phyloP scores from a whole-genome alignment of 2,113 vertebrate genomes.

The Sylvia atricapilla region DNA sequence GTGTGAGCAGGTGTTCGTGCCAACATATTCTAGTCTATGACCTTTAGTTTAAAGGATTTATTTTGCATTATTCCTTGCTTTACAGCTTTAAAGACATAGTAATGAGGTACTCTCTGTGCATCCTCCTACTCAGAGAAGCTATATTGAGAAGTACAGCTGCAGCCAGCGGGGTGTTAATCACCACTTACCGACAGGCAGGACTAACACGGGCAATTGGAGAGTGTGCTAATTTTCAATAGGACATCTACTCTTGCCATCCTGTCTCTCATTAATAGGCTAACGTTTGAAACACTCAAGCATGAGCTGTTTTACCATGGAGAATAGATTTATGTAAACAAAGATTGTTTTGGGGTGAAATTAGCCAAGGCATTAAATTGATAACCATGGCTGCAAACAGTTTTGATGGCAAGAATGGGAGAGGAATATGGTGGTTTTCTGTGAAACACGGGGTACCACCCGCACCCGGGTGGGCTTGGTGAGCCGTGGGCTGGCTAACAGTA shows the following conservation, averaged over 20 bases:
- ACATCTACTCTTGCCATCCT: slow-evolving; percentile 28
- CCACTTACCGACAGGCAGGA: slow-evolving; percentile 68
- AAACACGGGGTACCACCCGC: not conserved
- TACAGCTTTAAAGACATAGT: slow-evolving; percentile 74
- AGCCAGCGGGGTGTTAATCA: slow-evolving; percentile 80
- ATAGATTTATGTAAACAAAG: slow-evolving; percentile 57
- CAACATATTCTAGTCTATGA: slow-evolving; percentile 43
- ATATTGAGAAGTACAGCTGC: slow-evolving; percentile 77
- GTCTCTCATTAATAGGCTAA: slow-evolving; percentile 22
- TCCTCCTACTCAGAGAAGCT: slow-evolving; percentile 70
- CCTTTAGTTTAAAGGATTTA: slow-evolving; percentile 79
- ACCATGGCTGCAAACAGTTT: not conserved
- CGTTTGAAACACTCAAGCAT: not conserved
- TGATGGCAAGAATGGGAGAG: not conserved
- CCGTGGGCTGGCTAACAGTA: not conserved
- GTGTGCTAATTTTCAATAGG: slow-evolving; percentile 51
- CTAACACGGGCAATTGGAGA: slow-evolving; percentile 35
- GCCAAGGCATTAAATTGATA: slow-evolving; percentile 45
- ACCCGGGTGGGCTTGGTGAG: not conserved
- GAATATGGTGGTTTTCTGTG: not conserved
- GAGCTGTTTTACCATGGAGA: slow-evolving; percentile 12
- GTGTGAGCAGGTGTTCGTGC: not conserved
- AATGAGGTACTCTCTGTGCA: slow-evolving; percentile 76
- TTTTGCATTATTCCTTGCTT: slow-evolving; percentile 73
- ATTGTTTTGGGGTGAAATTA: slow-evolving; percentile 64